Conservation (phyloP, 2,113 vertebrate species). For the Sinocyclocheilus anshuiensis region DNA sequence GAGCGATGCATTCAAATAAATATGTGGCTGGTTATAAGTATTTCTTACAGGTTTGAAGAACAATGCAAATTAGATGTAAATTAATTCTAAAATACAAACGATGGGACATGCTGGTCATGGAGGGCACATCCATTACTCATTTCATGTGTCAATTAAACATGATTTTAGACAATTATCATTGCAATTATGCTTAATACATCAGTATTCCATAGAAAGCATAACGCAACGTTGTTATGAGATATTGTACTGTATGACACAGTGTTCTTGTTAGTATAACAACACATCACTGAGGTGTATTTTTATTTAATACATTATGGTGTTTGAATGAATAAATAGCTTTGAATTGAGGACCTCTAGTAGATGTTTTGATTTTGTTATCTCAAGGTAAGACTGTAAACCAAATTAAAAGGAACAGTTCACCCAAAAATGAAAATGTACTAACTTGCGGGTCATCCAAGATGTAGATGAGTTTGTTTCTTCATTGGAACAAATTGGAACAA, state of each 20-base stretch:
- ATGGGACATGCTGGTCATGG: conserved; percentile 2
- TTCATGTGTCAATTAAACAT: background rate
- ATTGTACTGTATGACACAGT: background rate
- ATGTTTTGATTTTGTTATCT: background rate
- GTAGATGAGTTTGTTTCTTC: no score
- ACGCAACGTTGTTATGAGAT: background rate
- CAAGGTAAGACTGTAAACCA: background rate
- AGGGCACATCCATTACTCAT: background rate
- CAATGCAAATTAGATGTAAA: conserved; percentile 10
- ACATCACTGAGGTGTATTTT: background rate
- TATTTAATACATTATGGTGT: background rate
- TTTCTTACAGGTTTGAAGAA: conserved; percentile 5
- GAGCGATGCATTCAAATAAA: background rate
- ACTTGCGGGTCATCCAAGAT: no score
- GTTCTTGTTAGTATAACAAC: background rate
- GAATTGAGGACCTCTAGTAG: background rate
- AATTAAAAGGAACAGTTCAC: background rate
- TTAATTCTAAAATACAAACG: background rate
- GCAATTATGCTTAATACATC: background rate
- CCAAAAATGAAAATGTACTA: background rate
- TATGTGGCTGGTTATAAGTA: background rate
- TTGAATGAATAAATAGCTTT: background rate
- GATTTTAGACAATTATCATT: background rate
- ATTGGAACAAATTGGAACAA: background rate
- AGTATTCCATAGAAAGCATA: conserved; percentile 8